Evolutionary conservation across 2,797 vertebrate genomes (phyloP).

Genomic region (Enteromius radiatus): DNA sequence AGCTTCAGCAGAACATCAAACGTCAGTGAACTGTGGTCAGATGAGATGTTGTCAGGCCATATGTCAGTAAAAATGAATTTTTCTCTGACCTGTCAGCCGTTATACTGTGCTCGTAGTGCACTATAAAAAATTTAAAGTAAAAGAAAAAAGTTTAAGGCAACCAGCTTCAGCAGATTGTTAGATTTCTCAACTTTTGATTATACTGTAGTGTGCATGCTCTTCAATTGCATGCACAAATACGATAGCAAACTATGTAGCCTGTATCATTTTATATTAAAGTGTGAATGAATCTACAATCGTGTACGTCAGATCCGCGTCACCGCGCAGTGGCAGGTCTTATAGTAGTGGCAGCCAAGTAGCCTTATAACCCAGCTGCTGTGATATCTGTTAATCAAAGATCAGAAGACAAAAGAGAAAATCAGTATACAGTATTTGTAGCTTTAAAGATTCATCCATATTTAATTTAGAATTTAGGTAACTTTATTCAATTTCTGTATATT

Average conservation of each 20-base stretch:
- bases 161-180: too few relatives aligned
- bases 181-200: too few relatives aligned
- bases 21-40: neutral
- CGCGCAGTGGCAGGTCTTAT: neutral
- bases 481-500: neutral
- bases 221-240: neutral
- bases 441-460: neutral
- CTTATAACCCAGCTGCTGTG: neutral
- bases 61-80: neutral
- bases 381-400: neutral
- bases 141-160: too few relatives aligned
- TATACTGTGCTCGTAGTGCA: neutral
- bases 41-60: neutral
- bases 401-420: too few relatives aligned
- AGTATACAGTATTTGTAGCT: neutral
- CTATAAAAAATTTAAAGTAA: too few relatives aligned
- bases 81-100: too few relatives aligned
- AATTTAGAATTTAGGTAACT: neutral
- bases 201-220: neutral
- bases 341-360: neutral
- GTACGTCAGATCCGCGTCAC: neutral
- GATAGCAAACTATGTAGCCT: neutral
- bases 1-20: neutral
- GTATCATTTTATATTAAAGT: neutral
- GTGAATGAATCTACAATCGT: neutral